These are phyloP conservation scores for Corythaeola cristata DNA, from an alignment of 2,113 vertebrate species.

Conservation along the genomic window DNA sequence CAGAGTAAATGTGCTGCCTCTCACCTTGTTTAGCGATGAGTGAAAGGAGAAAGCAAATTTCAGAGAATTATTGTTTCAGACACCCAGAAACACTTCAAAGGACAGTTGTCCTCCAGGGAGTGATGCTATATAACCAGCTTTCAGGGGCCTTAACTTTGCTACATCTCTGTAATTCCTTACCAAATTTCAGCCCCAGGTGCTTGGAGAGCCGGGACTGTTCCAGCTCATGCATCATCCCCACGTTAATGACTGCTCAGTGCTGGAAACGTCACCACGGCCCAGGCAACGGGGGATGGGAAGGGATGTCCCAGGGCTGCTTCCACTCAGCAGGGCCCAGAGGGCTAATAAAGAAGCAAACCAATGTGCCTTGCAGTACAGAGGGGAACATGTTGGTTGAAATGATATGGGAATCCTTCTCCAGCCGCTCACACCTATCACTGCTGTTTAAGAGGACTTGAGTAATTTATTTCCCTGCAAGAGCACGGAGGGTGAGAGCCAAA, in stretches of 20 bases:
- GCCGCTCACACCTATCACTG: neutral
- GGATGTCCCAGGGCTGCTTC: neutral
- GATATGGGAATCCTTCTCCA: neutral
- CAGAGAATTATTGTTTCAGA: neutral
- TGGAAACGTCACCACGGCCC: neutral
- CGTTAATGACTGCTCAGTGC: neutral
- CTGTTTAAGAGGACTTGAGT: neutral
- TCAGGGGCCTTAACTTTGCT: neutral
- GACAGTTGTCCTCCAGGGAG: conserved; percentile 26
- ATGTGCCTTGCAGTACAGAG: neutral
- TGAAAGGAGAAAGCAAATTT: neutral
- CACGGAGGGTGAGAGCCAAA: neutral
- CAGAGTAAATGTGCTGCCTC: neutral
- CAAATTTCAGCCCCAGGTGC: neutral
- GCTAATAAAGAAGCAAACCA: neutral
- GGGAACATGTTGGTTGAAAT: neutral
- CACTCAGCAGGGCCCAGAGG: neutral
- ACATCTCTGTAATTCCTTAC: neutral
- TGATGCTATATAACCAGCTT: neutral
- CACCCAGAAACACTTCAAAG: neutral
- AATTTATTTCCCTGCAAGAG: neutral
- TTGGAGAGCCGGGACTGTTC: neutral
- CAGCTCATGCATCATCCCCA: neutral
- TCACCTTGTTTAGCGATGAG: neutral
- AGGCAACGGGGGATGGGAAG: neutral